Evolutionary conservation across 2,113 vertebrate genomes (phyloP), one percentile per base, ranked within the genome.

Genomic region (Ptilonorhynchus violaceus): DNA sequence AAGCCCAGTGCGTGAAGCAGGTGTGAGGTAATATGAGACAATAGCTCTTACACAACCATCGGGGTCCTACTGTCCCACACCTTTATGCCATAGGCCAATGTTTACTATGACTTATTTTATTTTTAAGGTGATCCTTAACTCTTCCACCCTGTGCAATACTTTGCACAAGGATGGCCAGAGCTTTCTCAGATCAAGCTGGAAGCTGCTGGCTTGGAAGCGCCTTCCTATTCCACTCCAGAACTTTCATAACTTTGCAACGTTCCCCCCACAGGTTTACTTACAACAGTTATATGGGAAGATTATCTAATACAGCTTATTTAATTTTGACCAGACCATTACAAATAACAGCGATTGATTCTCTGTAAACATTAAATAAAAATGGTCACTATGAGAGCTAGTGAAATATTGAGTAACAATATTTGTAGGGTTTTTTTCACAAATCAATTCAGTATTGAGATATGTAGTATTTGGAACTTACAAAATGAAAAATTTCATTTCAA

Each of bases 131-230:
- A 79, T 59, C 20, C 11, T 59, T 37, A 11, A 35, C 15, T 89
- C 33, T 50, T 76, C 33, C 39, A 63, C 37, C 7, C 31, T 66
- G 2, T 70, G 50, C 20, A 62, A 11, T 58, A 17, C 15, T 85
- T 79, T 55, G 21, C 20, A 35, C 8, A 39, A 44, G 4, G 17
- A 46, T n/a, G 30, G 8, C 23, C 74, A 67, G 50, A 70, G 19
- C 37, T 92, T 69, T 28, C 35, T 75, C n/a, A 64, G 41, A 37
- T 44, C 53, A 49, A 49, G 31, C 37, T 39, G 37, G 1, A 7
- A 13, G 15, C 47, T 59, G 39, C 27, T 23, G 11, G 9, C 13
- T 55, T 64, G 47, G 44, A 69, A 62, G 31, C 0, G 0, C 11
- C 19, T 4, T 69, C 41, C 25, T 56, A 15, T 18, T 31, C 76